phyloP scores from a whole-genome alignment of 1,140 invertebrate species.

The Cydia pomonella region DNA sequence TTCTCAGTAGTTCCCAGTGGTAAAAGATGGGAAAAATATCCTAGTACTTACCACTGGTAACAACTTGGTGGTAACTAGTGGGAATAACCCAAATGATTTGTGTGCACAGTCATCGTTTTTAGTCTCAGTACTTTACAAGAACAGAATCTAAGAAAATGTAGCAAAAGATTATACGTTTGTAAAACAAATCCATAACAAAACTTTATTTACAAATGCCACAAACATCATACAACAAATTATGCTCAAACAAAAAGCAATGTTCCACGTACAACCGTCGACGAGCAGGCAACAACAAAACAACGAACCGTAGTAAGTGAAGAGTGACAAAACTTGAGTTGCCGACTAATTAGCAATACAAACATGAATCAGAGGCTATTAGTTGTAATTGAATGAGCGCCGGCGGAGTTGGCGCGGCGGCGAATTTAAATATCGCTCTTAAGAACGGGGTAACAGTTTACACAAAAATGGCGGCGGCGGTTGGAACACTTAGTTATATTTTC shows the following conservation, averaged over 20 bases:
- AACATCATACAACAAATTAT: constrained; percentile 54
- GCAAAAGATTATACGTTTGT: constrained; percentile 29
- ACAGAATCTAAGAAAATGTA: too few relatives aligned
- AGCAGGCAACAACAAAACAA: constrained; percentile 64
- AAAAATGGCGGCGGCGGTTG: constrained; percentile 26
- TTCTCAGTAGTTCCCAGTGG: too few relatives aligned
- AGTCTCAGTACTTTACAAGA: too few relatives aligned
- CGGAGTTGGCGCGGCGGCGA: constrained; percentile 67
- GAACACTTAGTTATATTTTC: constrained; percentile 10
- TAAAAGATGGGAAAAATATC: too few relatives aligned
- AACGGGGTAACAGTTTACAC: constrained; percentile 50
- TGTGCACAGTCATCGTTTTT: too few relatives aligned
- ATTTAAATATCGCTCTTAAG: constrained; percentile 77
- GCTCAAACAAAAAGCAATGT: constrained; percentile 55
- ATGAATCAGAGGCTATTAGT: constrained; percentile 80
- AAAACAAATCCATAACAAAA: constrained; percentile 33
- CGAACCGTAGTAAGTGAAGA: constrained; percentile 65
- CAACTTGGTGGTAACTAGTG: too few relatives aligned
- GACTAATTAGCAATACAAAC: constrained; percentile 80
- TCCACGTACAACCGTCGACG: constrained; percentile 57
- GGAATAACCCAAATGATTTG: too few relatives aligned
- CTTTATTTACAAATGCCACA: constrained; percentile 40
- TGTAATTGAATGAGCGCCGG: constrained; percentile 78
- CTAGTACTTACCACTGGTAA: too few relatives aligned
- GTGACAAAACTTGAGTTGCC: constrained; percentile 77